Base-by-base conservation (phyloP, 2,888 invertebrate species). In the Callosobruchus maculatus region DNA sequence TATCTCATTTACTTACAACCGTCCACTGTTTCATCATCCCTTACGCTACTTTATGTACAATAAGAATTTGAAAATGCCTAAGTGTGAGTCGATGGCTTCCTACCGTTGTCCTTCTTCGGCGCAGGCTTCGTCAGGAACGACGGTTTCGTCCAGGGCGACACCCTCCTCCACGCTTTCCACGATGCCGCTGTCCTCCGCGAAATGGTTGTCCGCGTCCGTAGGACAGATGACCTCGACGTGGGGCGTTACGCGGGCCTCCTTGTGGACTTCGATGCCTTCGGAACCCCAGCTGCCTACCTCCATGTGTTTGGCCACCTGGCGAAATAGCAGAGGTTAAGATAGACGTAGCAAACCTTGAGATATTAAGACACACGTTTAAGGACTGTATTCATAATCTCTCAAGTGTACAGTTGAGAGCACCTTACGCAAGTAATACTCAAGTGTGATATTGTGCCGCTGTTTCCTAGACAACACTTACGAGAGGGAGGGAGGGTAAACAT, bases 101-200 rank as follows among this genome's bases (percentile, higher is more conserved):
- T 49, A 49, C 49, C 49, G 49, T 49, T 49, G 49, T 49, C 49
- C 49, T 49, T 13, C 49, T 1, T 49, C 13, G 49, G 49, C 49
- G 49, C 75, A 72, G 31, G 70, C 75, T 68, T 74, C 72, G 21
- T 76, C 75, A n/a, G 68, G 22, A 20, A 22, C 71, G 68, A 74
- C 7, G 71, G 74, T 73, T n/a, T 75, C 75, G 21, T 77, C 77
- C 9, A 74, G 1, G 67, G 68, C 78, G 70, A 73, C 71, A 26
- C 76, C 78, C 67, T 77, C 75, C 69, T 79, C 79, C 0, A 78
- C 75, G 69, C 72, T 80, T 21, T 81, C 80, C 9, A 79, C 80
- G 49, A 81, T 80, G 1, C 81, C 82, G 67, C 81, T 81, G 71
- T 82, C 82, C 68, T 80, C 81, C 0, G 78, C 81, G 31, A 81